A percentile compares a stretch with the other conserved stretches of the same genome.
These are phyloP conservation scores for Sebastiscus albofasciatus DNA, from an alignment of 2,797 vertebrate genomes.

Conservation along the genomic window DNA sequence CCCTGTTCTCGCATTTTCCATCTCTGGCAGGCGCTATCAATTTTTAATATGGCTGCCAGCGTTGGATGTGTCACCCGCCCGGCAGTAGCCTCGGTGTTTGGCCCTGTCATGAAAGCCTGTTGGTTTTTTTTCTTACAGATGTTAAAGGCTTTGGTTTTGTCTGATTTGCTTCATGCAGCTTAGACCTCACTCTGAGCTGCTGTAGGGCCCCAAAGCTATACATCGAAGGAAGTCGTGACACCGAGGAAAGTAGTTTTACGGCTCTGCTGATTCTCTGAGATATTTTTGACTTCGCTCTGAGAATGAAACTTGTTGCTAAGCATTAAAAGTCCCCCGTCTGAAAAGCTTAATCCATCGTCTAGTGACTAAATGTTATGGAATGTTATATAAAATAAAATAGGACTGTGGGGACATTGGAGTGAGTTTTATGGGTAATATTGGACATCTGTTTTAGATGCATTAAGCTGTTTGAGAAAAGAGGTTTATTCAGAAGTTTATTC, in stretches of 20 bases:
- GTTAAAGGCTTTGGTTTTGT: constrained; percentile 18
- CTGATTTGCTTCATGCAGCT: constrained; percentile 13
- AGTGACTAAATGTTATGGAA: neutral
- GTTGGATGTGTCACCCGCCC: constrained; percentile 16
- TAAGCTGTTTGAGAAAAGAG: neutral
- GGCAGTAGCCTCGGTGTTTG: constrained; percentile 2
- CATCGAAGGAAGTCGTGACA: constrained; percentile 18
- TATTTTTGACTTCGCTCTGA: constrained; percentile 8
- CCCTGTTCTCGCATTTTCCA: constrained; percentile 12
- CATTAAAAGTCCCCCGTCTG: constrained; percentile 13
- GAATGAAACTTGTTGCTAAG: constrained; percentile 37
- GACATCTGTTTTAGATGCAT: neutral
- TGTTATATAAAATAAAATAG: neutral
- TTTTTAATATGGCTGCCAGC: constrained; percentile 42
- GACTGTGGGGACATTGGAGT: neutral
- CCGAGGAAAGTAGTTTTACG: constrained; percentile 21
- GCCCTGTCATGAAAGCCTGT: constrained; percentile 2
- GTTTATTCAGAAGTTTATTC: neutral
- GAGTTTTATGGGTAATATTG: neutral
- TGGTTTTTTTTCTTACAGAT: constrained; percentile 11
- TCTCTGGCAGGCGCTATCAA: constrained; percentile 21
- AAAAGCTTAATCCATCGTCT: neutral
- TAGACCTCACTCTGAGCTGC: constrained; percentile 1
- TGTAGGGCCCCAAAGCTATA: neutral
- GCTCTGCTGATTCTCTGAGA: constrained; percentile 30